Conservation (phyloP, 2,888 invertebrate genomes). For the Hypselothyrea guttata region DNA sequence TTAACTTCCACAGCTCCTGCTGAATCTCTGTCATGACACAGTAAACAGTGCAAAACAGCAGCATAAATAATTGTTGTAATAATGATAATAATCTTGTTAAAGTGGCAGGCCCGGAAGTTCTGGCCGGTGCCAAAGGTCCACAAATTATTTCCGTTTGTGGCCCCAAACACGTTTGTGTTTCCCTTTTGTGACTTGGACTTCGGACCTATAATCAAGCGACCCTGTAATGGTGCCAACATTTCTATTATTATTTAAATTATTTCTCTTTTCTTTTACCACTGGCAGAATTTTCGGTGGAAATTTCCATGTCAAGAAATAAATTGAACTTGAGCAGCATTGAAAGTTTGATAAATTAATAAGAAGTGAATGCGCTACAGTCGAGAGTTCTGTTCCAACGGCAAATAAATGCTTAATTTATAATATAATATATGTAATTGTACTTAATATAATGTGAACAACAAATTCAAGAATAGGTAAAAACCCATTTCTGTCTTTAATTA, state of each 20-base stretch:
- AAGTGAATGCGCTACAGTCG: no score
- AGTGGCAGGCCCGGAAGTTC: constrained; percentile 30
- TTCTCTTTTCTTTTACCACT: no score
- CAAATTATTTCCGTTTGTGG: constrained; percentile 59
- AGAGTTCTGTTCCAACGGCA: no score
- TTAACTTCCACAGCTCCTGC: constrained; percentile 34
- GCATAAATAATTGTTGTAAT: constrained; percentile 38
- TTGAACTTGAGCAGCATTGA: no score
- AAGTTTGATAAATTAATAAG: no score
- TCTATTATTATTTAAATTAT: constrained; percentile 8
- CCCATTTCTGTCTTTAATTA: no score
- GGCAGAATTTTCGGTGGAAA: no score
- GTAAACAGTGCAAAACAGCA: constrained; percentile 5
- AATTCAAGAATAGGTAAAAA: no score
- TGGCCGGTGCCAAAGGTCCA: constrained; percentile 18
- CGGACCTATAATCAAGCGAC: constrained; percentile 1
- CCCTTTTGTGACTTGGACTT: constrained; percentile 12
- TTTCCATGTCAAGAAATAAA: no score
- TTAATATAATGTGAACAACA: no score
- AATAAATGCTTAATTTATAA: no score
- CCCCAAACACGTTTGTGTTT: constrained; percentile 13
- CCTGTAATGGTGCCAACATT: constrained; percentile 3
- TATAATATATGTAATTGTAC: no score
- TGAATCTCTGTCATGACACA: constrained; percentile 29
- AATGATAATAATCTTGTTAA: constrained; percentile 32